Base-by-base conservation (phyloP, 2,888 invertebrate genomes). In the Ophioninae sp. region DNA sequence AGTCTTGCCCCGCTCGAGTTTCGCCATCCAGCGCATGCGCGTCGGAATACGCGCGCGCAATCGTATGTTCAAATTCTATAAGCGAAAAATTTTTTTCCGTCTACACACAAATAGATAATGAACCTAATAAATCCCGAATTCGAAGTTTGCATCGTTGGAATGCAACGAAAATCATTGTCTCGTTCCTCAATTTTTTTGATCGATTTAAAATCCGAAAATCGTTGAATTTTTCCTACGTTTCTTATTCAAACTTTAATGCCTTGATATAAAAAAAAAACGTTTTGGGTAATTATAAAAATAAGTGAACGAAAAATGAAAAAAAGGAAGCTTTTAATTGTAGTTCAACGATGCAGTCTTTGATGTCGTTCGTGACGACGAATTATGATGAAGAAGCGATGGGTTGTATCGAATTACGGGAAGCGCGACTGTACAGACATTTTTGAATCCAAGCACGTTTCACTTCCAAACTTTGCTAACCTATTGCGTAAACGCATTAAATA, bases 401-500 rank as follows among this genome's bases (percentile, higher is more conserved):
- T 30, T 69, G 0, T 1, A 57, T 56, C 13, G 21, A 72, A 59
- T 68, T 44, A 21, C 21, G 67, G 23, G 44, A 50, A 44, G 8
- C 44, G 23, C 17, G 13, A 50, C 67, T 68, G 44, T 68, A 44
- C 21, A 17, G 21, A 0, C 23, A 68, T 50, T 68, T 68, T 69
- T 23, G 56, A 2, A 50, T 57, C 17, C 70, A 17, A 68, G 50
- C 30, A 13, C 30, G 44, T 61, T 41, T 44, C 56, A 23, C 68
- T 50, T 41, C 50, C 37, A 23, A 74, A 79, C 37, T 70, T 64
- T 5, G 70, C 65, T n/a, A 17, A 39, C 41, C 23, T 73, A 57
- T 59, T 69, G 61, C 72, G 70, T 61, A 67, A 56, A 72, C 69
- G 44, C 13, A 65, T 79, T 76, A 67, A 79, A 79, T 68, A 72